Evolutionary conservation across 2,113 vertebrate species (phyloP), one percentile per base, ranked within the genome.

Genomic region (Trinectes maculatus): DNA sequence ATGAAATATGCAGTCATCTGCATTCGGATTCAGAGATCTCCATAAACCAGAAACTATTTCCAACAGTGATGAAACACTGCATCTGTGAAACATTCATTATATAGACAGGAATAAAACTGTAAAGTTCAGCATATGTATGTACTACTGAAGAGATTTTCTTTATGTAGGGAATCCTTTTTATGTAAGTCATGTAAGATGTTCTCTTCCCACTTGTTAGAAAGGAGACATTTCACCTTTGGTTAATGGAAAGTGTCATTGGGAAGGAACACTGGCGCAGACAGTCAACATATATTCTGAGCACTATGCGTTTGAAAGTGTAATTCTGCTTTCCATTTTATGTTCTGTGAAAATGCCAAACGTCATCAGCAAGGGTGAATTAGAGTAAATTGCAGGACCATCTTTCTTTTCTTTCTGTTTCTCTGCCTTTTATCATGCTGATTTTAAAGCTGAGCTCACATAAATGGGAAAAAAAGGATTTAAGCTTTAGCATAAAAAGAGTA

Each of bases 301-400:
- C 42, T 52, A 43, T 44, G 71, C 71, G 63, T 79, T 70, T 83
- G 54, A 52, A 74, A 64, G 76, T 81, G 51, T 60, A 81, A 83
- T 79, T 76, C 62, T 42, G 47, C 54, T 31, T 62, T 69, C 33
- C 29, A 24, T 48, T 80, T 74, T 47, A 74, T 64, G 71, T 63
- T 70, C 39, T 44, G 42, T 59, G 51, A 36, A 77, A 80, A 77
- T 54, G 56, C 62, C 40, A 80, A 61, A 65, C 57, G 40, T 62
- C 66, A 80, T 52, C 49, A 60, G 53, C 51, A 44, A 37, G 29
- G 42, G 18, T 37, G 24, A n/a, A 53, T 29, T 63, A 40, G 22
- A 33, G 18, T 10, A 18, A 39, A 46, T 15, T 13, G 63, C 15
- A 69, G 54, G 1, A 25, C 26, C 36, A 69, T 65, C 31, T 65